Base-by-base conservation (phyloP, 2,113 vertebrate species). In the Orthonyx spaldingii region DNA sequence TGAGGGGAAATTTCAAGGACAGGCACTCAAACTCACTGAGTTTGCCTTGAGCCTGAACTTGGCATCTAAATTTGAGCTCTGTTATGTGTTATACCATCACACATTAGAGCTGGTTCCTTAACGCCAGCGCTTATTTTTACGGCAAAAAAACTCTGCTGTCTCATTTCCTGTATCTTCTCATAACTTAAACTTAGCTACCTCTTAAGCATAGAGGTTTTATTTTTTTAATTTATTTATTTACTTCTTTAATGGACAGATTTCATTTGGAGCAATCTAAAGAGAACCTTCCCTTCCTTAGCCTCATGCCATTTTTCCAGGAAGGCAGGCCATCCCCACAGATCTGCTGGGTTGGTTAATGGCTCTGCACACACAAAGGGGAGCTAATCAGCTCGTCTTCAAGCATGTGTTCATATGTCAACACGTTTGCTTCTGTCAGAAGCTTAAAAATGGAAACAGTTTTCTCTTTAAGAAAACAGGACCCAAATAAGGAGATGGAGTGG, bases 371-470 rank as follows among this genome's bases (percentile, higher is more conserved):
- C 71, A 0, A 74, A 72, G 74, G 76, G 85, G 89, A 87, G 93
- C 70, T 95, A 94, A 91, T 93, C 69, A 86, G 90, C 89, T 90
- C 94, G 27, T 70, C 82, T 78, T 90, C 82, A 82, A 90, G 91
- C 92, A 91, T 85, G 93, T 85, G 91, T 94, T 90, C 83, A 16
- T 82, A 76, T 68, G 79, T 96, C 94, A 97, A 97, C 91, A 78
- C 83, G 71, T 78, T 66, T 92, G 96, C 96, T 96, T 97, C 89
- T 94, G 96, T 98, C 94, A 95, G 89, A 90, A 96, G 97, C 97
- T 98, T 99, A 98, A 98, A 99, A 98, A 98, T 98, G 97, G 98
- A 98, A 98, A 96, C 94, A 95, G 95, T 96, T 88, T 94, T 96
- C 94, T 94, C 87, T 97, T 97, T 93, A 97, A 98, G 96, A 97